A percentile compares a stretch with the other conserved stretches of the same genome.
phyloP scores from a whole-genome alignment of 2,113 vertebrate genomes.

The Rhynchomys soricoides region DNA sequence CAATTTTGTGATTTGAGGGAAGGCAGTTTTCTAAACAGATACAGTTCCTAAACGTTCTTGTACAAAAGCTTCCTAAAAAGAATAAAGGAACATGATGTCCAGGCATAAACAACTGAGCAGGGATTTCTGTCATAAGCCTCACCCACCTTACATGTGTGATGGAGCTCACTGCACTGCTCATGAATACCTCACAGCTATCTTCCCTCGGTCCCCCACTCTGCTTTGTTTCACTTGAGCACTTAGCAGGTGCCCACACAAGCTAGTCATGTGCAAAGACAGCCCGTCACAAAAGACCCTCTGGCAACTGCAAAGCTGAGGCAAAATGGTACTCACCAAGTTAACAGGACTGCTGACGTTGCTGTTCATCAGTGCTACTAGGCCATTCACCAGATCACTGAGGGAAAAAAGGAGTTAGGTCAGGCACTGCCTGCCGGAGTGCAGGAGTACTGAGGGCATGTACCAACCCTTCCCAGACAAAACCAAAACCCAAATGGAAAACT shows the following conservation, averaged over 20 bases:
- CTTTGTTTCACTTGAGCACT: background rate
- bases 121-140: background rate
- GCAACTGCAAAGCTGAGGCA: background rate
- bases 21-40: background rate
- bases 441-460: fast-evolving
- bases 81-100: fast-evolving
- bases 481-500: constrained; percentile 6
- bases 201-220: background rate
- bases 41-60: background rate
- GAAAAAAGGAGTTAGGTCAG: constrained; percentile 70
- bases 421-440: fast-evolving
- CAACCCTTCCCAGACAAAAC: background rate
- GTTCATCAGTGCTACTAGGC: constrained; percentile 98
- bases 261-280: fast-evolving
- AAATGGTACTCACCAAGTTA: constrained; percentile 92
- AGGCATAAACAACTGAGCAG: background rate
- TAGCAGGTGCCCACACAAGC: background rate
- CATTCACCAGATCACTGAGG: constrained; percentile 96
- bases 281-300: background rate
- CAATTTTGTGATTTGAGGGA: background rate
- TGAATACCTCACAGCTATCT: fast-evolving
- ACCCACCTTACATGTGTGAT: too few relatives aligned
- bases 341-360: constrained; percentile 99
- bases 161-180: background rate
- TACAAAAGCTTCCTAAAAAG: background rate